These are phyloP conservation scores for Drosophila neotestacea DNA, from an alignment of 2,888 invertebrate species.

Conservation along the genomic window DNA sequence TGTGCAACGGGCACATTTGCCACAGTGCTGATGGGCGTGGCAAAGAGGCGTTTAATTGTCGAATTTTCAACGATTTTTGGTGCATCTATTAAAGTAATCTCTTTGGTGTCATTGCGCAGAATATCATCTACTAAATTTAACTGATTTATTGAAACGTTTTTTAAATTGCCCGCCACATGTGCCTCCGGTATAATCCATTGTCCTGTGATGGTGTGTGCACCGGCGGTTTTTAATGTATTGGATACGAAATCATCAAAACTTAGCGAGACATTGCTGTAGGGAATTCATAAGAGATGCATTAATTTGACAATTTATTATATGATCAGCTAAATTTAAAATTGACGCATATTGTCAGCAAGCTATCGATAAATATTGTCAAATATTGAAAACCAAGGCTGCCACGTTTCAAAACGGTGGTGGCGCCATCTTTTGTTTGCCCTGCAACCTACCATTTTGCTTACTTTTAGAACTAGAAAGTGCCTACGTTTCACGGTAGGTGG, in stretches of 20 bases:
- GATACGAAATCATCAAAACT: slow-evolving; percentile 85
- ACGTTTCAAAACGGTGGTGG: background rate
- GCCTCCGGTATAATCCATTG: slow-evolving; percentile 78
- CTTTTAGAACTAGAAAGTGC: too few relatives aligned
- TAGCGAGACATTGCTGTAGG: slow-evolving; percentile 64
- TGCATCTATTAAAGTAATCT: slow-evolving; percentile 83
- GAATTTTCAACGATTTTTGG: slow-evolving; percentile 70
- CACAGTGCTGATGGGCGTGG: slow-evolving; percentile 76
- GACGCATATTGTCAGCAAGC: background rate
- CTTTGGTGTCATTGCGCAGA: slow-evolving; percentile 83
- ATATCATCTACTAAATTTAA: slow-evolving; percentile 86
- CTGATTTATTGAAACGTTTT: slow-evolving; percentile 85
- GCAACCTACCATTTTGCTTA: too few relatives aligned
- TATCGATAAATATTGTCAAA: background rate
- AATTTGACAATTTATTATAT: background rate
- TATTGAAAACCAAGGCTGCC: too few relatives aligned
- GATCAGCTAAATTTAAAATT: background rate
- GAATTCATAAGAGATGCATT: background rate
- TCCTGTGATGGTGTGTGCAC: slow-evolving; percentile 84
- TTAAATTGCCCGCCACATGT: slow-evolving; percentile 76
- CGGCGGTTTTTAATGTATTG: slow-evolving; percentile 84
- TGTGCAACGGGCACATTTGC: slow-evolving; percentile 85
- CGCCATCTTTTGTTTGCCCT: too few relatives aligned
- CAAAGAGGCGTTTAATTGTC: slow-evolving; percentile 83
- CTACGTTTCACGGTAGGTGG: too few relatives aligned